Base-by-base conservation (phyloP, 2,797 vertebrate species). In the Buphagus erythrorhynchus region DNA sequence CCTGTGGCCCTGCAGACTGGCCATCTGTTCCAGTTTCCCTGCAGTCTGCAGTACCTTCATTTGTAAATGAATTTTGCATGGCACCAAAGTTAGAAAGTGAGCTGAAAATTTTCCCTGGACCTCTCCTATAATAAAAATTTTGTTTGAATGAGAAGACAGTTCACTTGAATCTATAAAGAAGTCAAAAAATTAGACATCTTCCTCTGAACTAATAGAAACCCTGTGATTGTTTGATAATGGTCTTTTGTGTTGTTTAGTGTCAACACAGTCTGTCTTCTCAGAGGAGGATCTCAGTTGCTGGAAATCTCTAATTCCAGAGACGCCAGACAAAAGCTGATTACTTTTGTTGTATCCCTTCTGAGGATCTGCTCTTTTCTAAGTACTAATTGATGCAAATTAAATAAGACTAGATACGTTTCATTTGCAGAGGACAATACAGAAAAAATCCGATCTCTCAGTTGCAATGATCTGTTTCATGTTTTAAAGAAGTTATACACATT, bases 21-120 rank as follows among this genome's bases (percentile, higher is more conserved):
- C 93, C 95, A 91, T 82, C 88, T 93, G 91, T 61, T 95, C 65
- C 48, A 69, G 25, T 52, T 89, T 46, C 43, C 33, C 4, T n/a
- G 45, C 49, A 58, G 42, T 51, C 74, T 90, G 61, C 43, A 57
- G 20, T 35, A 40, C 42, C 72, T 77, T 75, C 35, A 46, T 92
- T 87, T 54, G 31, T 28, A 87, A 83, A 80, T 72, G 18, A 85
- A 61, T 74, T 77, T 68, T 13, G 5, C 51, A 6, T 67, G 4
- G 3, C 45, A 40, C 42, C 35, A 19, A 72, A 74, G 29, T 77
- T 65, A 89, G 52, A 82, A 81, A 77, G 13, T 10, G 33, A 76
- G 65, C 63, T 5, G 7, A 42, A 46, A 26, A 13, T 63, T 87
- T 68, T 80, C 51, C 35, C n/a, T 74, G 51, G n/a, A 33, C 11